Base-by-base conservation (phyloP, 2,113 vertebrate species). In the Myrmecophaga tridactyla region DNA sequence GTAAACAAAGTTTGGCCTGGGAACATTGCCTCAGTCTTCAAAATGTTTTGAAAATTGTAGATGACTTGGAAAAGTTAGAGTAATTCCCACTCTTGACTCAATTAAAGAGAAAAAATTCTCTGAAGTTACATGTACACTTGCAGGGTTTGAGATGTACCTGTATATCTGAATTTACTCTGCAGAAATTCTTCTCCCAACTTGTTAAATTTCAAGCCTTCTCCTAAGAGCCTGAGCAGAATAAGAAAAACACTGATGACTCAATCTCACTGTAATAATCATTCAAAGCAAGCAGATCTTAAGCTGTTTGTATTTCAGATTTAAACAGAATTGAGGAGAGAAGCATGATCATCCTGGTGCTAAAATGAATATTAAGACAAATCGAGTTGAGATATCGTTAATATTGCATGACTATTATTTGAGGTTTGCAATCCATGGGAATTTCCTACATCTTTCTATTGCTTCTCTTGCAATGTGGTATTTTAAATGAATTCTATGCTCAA, bases 141-240 rank as follows among this genome's bases (percentile, higher is more conserved):
- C 23, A 86, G 72, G 17, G n/a, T 77, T 96, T 94, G 83, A 90
- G 82, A 82, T 88, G 69, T 96, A 88, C 94, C 73, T 89, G 48
- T 41, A 12, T 92, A 96, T 97, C 96, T 97, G 97, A 97, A 97
- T 98, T 95, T 92, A 96, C 81, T 97, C 96, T 86, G 97, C 92
- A 97, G 93, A 98, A 96, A 97, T 96, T 93, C 97, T 98, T 97
- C 96, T 97, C 96, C 85, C 56, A 87, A 90, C 84, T 97, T 97
- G 94, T 96, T 97, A 97, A 96, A 97, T 98, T 98, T 97, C 95
- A 96, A 75, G 96, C 98, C 94, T 97, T 97, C 92, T 92, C 95
- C 96, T 96, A 96, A 89, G 77, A 95, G 60, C 96, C 92, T 95
- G 97, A 97, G 95, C 90, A 86, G 97, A 98, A 93, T 96, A 96